Percentiles rank a stretch among this genome's conserved stretches.
These are phyloP conservation scores for Poecile montanus DNA, from an alignment of 2,797 vertebrate genomes.

Conservation along the genomic window DNA sequence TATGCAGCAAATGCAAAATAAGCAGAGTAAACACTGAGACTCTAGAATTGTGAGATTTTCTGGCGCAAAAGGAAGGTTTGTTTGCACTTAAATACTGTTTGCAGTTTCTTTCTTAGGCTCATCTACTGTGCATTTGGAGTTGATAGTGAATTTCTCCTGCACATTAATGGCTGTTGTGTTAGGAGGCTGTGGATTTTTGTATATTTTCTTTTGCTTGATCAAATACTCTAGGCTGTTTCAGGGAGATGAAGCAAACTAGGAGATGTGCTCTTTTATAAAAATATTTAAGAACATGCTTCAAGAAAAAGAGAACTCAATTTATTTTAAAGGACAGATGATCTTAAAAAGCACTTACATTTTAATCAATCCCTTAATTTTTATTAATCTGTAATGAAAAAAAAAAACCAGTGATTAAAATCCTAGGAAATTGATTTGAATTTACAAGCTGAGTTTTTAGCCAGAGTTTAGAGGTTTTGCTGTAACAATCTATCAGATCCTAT, in stretches of 20 bases:
- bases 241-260: neutral
- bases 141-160: neutral
- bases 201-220: neutral
- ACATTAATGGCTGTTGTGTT: neutral
- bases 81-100: neutral
- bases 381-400: neutral
- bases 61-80: neutral
- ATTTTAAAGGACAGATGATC: neutral
- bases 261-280: neutral
- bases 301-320: neutral
- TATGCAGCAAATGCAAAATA: neutral
- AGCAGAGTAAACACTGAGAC: neutral
- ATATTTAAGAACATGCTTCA: neutral
- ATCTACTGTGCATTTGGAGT: neutral
- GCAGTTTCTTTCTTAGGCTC: neutral
- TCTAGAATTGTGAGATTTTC: neutral
- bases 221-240: neutral
- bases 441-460: neutral
- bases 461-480: neutral
- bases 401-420: neutral
- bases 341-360: neutral
- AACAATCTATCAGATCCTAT: neutral
- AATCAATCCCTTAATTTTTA: neutral
- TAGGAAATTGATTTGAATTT: neutral
- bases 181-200: neutral